A percentile compares a stretch with the other conserved stretches of the same genome.
Evolutionary conservation across 2,888 invertebrate species (phyloP).

Genomic region (Mesopsocus fuscifrons): DNA sequence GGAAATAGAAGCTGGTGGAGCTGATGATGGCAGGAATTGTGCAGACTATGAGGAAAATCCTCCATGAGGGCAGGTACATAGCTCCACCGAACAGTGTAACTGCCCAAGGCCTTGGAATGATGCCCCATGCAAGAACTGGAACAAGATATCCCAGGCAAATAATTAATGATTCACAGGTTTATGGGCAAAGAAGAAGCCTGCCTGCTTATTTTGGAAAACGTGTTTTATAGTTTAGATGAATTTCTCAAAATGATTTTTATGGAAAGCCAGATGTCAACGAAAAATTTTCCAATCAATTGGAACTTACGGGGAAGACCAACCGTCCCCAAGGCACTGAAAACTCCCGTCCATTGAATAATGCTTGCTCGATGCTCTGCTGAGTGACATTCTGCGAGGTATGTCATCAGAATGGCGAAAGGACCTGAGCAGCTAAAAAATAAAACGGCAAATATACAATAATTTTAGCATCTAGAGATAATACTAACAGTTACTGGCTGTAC

Average conservation of each 20-base stretch:
- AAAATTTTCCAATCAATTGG: not conserved
- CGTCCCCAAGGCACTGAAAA: not conserved
- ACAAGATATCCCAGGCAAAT: not conserved
- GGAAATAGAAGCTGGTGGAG: conserved; percentile 20
- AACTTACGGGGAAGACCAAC: conserved; percentile 4
- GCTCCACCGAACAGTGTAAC: not conserved
- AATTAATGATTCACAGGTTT: not conserved
- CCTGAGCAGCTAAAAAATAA: not conserved
- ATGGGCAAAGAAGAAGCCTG: no score
- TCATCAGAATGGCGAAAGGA: conserved; percentile 3
- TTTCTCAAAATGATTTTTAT: not conserved
- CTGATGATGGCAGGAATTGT: conserved; percentile 23
- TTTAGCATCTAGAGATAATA: no score
- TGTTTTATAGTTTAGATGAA: no score
- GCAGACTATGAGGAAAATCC: conserved; percentile 24
- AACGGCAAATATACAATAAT: not conserved
- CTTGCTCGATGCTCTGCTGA: conserved; percentile 1
- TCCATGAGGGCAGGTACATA: conserved; percentile 22
- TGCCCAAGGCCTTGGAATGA: conserved; percentile 34
- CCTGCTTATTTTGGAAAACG: no score
- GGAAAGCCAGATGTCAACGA: not conserved
- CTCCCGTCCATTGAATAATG: conserved; percentile 8
- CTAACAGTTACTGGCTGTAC: no score
- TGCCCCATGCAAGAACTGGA: conserved; percentile 48
- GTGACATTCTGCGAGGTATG: conserved; percentile 5